Base-by-base conservation (phyloP, 2,113 vertebrate genomes). In the Pollimyrus isidori region DNA sequence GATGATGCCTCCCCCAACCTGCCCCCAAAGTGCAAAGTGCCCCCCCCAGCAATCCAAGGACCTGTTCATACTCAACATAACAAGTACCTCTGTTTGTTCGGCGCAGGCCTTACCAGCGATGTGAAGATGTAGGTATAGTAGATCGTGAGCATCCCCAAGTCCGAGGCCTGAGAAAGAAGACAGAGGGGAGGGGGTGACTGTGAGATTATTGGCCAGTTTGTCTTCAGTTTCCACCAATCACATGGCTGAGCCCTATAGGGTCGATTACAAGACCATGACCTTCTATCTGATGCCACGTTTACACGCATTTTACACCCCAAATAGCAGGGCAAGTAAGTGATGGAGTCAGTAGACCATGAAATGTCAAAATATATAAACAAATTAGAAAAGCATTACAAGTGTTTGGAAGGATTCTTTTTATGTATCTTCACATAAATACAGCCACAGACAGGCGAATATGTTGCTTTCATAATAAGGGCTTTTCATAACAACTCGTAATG, bases 81-180 rank as follows among this genome's bases (percentile, higher is more conserved):
- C 92, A 93, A 94, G 93, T 93, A 92, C 91, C 91, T 93, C 93
- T 92, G 93, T 84, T 13, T 21, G 87, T 91, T 92, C 90, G 65
- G 89, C 89, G 23, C 87, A 92, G 91, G 87, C 30, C 97, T 99
- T 97, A 99, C 98, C 98, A 99, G 96, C 91, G 98, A 99, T 91
- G 98, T 99, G 96, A 99, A 98, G 97, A 99, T 99, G 95, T 99
- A 99, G 13, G 98, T 99, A 94, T 99, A 99, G 95, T 99, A 98
- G 93, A 97, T 96, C 19, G 98, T 99, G 86, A 97, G 97, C 98
- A 99, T 99, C 89, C 98, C 98, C 94, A 99, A 96, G 92, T 99
- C 98, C 83, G 97, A 98, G 87, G 98, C 98, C 98, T 99, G 96
- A 69, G 94, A 94, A 93, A 21, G 45, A 42, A 48, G 45, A 92